These are phyloP conservation scores for Chironomus riparius DNA, from an alignment of 2,888 invertebrate genomes.

Conservation along the genomic window DNA sequence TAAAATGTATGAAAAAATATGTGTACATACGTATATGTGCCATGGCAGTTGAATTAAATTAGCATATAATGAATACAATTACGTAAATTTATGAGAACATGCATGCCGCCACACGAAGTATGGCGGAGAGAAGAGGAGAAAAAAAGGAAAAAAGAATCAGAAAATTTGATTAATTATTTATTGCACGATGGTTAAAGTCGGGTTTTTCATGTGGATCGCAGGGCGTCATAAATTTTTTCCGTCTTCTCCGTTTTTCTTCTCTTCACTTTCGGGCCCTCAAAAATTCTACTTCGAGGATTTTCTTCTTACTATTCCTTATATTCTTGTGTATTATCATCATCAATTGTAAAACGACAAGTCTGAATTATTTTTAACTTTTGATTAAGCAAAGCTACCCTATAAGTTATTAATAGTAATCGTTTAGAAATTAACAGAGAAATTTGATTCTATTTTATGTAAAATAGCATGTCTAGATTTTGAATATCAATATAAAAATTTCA, in stretches of 20 bases:
- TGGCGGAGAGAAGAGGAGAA: neutral
- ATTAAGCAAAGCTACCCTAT: no score
- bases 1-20: neutral
- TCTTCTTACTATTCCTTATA: neutral
- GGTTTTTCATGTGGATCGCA: slow-evolving; percentile 7
- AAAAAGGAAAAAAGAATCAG: slow-evolving; percentile 7
- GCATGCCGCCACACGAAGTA: slow-evolving; percentile 23
- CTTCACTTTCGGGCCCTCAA: neutral
- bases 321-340: no score
- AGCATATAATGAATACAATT: slow-evolving; percentile 27
- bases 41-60: slow-evolving; percentile 27
- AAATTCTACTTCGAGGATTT: neutral
- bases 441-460: no score
- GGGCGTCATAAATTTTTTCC: neutral
- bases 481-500: no score
- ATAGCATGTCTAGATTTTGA: no score
- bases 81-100: slow-evolving; percentile 27
- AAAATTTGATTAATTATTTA: slow-evolving; percentile 27
- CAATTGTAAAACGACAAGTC: no score
- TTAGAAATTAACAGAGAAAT: no score
- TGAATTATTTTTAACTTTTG: no score
- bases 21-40: slow-evolving; percentile 3
- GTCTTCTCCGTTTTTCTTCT: neutral
- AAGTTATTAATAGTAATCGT: no score
- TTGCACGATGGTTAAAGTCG: slow-evolving; percentile 23